These are phyloP conservation scores for Eupeodes latifasciatus DNA, from an alignment of 2,888 invertebrate genomes.

Conservation along the genomic window DNA sequence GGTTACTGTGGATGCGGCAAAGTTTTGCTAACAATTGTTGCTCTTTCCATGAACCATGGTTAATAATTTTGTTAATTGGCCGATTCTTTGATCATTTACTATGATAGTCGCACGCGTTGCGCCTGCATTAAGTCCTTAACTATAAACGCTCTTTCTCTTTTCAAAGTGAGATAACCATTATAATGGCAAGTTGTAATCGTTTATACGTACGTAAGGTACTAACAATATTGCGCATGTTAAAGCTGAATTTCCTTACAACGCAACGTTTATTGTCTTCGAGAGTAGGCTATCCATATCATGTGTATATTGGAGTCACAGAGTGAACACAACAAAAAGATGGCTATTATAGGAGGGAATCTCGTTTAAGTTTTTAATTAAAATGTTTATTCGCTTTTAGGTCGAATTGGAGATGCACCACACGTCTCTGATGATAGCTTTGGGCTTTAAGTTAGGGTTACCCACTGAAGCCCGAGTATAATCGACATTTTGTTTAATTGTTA, in stretches of 20 bases:
- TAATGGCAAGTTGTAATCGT: slow-evolving; percentile 27
- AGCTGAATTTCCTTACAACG: not conserved
- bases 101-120: slow-evolving; percentile 18
- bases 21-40: slow-evolving; percentile 33
- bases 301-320: not conserved
- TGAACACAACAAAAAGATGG: not conserved
- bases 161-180: slow-evolving; percentile 1
- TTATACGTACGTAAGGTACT: slow-evolving; percentile 5
- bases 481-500: slow-evolving; percentile 70
- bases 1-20: not conserved
- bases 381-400: slow-evolving; percentile 70
- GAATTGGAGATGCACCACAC: slow-evolving; percentile 25
- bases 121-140: not conserved
- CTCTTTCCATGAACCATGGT: slow-evolving; percentile 54
- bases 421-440: not conserved
- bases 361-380: slow-evolving; percentile 74
- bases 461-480: slow-evolving; percentile 30
- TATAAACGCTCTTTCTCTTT: not conserved
- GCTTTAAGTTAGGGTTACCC: not conserved
- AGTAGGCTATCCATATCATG: not conserved
- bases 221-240: not conserved
- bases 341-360: slow-evolving; percentile 59
- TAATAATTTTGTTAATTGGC: slow-evolving; percentile 69
- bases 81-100: slow-evolving; percentile 58
- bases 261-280: slow-evolving; percentile 21